Evolutionary conservation across 2,113 vertebrate genomes (phyloP).

Genomic region (Kobus ellipsiprymnus): DNA sequence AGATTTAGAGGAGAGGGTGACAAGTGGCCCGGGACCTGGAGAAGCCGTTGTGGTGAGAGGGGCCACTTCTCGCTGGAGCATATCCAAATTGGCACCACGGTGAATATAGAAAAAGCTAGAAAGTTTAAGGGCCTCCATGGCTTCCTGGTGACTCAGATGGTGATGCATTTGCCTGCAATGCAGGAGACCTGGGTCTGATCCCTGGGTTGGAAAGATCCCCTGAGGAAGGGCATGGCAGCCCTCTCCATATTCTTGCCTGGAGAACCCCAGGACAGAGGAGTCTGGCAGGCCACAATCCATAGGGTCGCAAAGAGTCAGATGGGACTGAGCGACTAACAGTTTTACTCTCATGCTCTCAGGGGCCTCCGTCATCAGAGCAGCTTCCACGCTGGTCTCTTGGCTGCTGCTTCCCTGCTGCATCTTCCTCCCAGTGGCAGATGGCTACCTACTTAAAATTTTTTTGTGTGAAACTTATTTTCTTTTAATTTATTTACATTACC

Average conservation of each 20-base stretch:
- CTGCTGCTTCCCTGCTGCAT: neutral
- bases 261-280: neutral
- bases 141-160: neutral
- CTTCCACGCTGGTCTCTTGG: fast-evolving
- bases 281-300: neutral
- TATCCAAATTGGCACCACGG: fast-evolving
- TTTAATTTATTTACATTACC: neutral
- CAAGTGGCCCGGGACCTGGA: neutral
- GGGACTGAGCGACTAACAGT: neutral
- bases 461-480: neutral
- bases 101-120: neutral
- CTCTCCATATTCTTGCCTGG: neutral
- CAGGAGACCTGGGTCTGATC: neutral
- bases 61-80: neutral
- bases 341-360: neutral
- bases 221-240: neutral
- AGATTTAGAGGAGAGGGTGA: neutral
- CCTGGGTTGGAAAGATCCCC: neutral
- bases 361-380: neutral
- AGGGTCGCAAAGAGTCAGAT: neutral
- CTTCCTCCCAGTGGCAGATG: no score
- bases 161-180: neutral
- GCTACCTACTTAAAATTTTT: neutral
- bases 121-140: fast-evolving
- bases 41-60: neutral